Conservation (phyloP, 2,113 vertebrate genomes). For the Henicopernis longicauda region DNA sequence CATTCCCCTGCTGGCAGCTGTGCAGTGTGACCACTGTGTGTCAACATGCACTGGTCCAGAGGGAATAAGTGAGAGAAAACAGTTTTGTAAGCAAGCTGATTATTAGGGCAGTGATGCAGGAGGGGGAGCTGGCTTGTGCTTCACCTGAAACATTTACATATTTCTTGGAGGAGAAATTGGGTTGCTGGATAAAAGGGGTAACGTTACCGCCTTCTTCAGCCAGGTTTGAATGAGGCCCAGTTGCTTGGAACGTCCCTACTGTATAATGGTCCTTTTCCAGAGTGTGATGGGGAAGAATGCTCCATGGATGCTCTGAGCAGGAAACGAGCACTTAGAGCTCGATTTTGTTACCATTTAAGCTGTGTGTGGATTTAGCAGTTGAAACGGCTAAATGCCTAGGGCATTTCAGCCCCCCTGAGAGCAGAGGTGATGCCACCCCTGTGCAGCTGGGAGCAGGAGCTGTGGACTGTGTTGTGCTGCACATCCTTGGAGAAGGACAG, state of each 20-base stretch:
- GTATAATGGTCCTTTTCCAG: neutral
- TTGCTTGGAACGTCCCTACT: neutral
- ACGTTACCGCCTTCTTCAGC: fast-evolving
- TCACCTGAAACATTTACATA: neutral
- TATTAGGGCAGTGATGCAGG: neutral
- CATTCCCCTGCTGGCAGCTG: neutral
- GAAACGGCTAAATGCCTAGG: neutral
- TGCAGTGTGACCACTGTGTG: neutral
- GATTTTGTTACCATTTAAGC: neutral
- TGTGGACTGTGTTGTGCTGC: neutral
- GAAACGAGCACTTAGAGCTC: neutral
- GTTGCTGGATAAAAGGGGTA: neutral
- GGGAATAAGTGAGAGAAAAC: neutral
- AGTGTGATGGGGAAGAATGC: neutral
- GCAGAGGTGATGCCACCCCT: neutral
- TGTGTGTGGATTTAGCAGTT: neutral
- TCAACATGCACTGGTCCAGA: neutral
- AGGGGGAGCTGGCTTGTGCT: neutral
- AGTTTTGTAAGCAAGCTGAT: neutral
- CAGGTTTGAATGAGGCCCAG: neutral
- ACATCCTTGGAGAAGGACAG: neutral
- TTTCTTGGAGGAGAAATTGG: neutral
- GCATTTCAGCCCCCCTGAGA: neutral
- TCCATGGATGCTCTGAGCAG: neutral
- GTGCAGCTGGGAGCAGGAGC: neutral